These are phyloP conservation scores for Rhodinocichla rosea DNA, from an alignment of 2,113 vertebrate species.

Conservation along the genomic window DNA sequence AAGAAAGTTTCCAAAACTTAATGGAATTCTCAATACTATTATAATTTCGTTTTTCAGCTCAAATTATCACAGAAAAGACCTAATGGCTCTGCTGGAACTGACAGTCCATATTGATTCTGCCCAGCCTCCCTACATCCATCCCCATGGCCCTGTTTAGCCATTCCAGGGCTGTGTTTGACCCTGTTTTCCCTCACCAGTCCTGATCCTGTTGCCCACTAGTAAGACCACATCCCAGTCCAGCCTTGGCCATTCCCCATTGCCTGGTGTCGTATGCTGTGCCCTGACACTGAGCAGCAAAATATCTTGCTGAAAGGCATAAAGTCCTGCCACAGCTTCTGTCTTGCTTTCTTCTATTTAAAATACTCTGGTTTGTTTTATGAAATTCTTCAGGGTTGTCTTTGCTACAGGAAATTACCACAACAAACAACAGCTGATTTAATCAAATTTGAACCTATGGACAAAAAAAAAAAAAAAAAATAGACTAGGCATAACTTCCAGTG, in stretches of 20 bases:
- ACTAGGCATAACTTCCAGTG: not conserved
- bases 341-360: not conserved
- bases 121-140: not conserved
- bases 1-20: not conserved
- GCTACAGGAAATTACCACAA: not conserved
- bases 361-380: not conserved
- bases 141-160: not conserved
- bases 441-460: not conserved
- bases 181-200: not conserved
- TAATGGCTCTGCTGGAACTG: not conserved
- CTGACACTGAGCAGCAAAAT: not conserved
- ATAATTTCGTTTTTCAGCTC: not conserved
- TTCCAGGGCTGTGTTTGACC: fast-evolving
- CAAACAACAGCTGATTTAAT: not conserved
- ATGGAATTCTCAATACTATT: not conserved
- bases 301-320: not conserved
- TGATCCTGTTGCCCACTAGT: fast-evolving
- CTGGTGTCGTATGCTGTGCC: not conserved
- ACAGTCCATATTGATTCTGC: not conserved
- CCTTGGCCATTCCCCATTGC: too few species aligned
- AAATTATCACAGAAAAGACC: not conserved
- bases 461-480: not conserved
- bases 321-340: not conserved
- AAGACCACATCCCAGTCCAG: not conserved
- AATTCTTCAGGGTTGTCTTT: not conserved